Percentiles rank a stretch among this genome's conserved stretches.
phyloP scores from a whole-genome alignment of 92 coral and sea anemone species.

The Porites rus region DNA sequence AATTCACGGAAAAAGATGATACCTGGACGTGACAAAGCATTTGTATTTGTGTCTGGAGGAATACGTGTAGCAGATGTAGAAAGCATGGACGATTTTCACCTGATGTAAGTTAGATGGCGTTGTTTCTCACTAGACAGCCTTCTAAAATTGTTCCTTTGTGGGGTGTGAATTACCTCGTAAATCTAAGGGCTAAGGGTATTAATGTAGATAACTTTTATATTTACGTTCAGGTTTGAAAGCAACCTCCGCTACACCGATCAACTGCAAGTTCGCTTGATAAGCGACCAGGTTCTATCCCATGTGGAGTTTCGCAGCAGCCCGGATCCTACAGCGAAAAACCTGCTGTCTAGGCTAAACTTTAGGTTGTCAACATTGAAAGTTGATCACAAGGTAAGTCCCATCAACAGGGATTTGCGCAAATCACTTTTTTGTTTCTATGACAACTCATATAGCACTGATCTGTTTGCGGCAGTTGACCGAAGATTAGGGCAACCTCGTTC shows the following conservation, averaged over 20 bases:
- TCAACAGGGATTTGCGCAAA: background rate
- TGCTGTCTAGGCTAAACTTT: background rate
- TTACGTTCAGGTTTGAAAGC: slow-evolving; percentile 2
- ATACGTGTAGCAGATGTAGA: background rate
- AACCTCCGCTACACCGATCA: background rate
- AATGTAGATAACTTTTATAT: too few relatives aligned
- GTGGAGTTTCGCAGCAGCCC: slow-evolving; percentile 19
- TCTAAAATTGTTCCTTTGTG: background rate
- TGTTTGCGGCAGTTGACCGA: too few relatives aligned
- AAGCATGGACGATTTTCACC: background rate
- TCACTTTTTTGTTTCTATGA: background rate
- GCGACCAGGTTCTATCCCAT: background rate
- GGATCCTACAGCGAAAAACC: background rate
- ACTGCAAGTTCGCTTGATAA: background rate
- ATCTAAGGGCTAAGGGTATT: too few relatives aligned
- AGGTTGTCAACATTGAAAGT: background rate
- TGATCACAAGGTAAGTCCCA: background rate
- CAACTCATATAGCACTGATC: too few relatives aligned
- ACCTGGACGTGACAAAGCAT: slow-evolving; percentile 25
- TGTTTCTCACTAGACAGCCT: background rate
- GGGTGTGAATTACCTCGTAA: background rate
- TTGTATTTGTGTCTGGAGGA: slow-evolving; percentile 8
- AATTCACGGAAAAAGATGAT: background rate
- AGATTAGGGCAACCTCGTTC: too few relatives aligned
- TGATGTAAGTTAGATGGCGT: background rate